Evolutionary conservation across 64 coral and sea anemone species (phyloP).

Genomic region (Orbicella faveolata): DNA sequence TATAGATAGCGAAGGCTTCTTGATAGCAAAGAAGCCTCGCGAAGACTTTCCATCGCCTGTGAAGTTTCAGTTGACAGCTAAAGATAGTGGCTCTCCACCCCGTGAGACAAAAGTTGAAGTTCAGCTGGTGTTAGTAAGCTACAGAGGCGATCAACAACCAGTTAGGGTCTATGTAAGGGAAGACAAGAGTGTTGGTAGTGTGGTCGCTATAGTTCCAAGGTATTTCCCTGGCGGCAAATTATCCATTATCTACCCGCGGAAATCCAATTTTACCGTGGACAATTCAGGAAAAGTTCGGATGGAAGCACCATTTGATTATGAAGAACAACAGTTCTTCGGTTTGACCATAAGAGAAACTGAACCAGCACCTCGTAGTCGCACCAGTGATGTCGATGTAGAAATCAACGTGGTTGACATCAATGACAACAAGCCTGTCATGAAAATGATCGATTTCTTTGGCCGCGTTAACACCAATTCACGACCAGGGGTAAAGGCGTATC

Average conservation of each 20-base stretch:
- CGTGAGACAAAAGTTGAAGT: slow-evolving; percentile 46
- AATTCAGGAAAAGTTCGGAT: slow-evolving; percentile 66
- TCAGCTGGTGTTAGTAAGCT: slow-evolving; percentile 61
- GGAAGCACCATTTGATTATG: slow-evolving; percentile 65
- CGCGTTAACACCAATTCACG: slow-evolving; percentile 73
- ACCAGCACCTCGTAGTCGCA: slow-evolving; percentile 13
- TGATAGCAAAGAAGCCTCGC: slow-evolving; percentile 59
- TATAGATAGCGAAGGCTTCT: slow-evolving; percentile 45
- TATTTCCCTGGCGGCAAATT: slow-evolving; percentile 76
- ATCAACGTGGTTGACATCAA: slow-evolving; percentile 82
- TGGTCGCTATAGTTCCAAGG: slow-evolving; percentile 67
- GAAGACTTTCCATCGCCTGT: slow-evolving; percentile 32
- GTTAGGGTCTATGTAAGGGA: slow-evolving; percentile 71
- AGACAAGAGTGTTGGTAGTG: slow-evolving; percentile 49
- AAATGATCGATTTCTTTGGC: slow-evolving; percentile 9
- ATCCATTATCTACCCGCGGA: slow-evolving; percentile 66
- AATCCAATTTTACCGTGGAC: slow-evolving; percentile 69
- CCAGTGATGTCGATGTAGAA: slow-evolving; percentile 77
- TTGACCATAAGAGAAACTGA: slow-evolving; percentile 74
- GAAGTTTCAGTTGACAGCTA: slow-evolving; percentile 62
- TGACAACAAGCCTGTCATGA: slow-evolving; percentile 60
- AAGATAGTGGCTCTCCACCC: slow-evolving; percentile 56
- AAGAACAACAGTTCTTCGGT: slow-evolving; percentile 46
- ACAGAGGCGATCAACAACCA: slow-evolving; percentile 65
- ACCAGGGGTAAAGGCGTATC: slow-evolving; percentile 61